A percentile compares a stretch with the other conserved stretches of the same genome.
These are phyloP conservation scores for Struthio camelus DNA, from an alignment of 2,113 vertebrate genomes.

Conservation along the genomic window DNA sequence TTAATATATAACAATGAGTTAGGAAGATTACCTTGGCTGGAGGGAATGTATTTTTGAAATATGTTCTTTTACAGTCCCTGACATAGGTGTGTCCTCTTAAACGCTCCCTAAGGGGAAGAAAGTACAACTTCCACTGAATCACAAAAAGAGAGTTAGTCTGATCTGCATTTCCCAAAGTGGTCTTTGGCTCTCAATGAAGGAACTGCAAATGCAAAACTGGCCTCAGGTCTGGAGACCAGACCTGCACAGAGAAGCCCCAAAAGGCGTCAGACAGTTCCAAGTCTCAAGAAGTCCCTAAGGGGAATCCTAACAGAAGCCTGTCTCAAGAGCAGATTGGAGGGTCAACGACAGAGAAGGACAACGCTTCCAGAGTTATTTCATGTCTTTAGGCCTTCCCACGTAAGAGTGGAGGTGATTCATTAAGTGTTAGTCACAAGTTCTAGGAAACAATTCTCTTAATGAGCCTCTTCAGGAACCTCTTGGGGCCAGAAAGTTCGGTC, in stretches of 20 bases:
- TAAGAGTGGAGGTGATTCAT: background rate
- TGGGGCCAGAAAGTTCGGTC: background rate
- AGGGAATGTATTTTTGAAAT: background rate
- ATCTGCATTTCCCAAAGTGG: background rate
- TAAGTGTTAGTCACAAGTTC: background rate
- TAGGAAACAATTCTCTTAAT: background rate
- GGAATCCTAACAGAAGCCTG: background rate
- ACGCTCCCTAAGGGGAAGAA: background rate
- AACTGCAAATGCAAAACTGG: background rate
- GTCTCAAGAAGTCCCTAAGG: background rate
- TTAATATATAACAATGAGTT: background rate
- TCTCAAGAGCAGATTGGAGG: background rate
- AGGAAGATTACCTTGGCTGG: background rate
- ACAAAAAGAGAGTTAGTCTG: background rate
- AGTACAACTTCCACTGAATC: background rate
- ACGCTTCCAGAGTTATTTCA: background rate
- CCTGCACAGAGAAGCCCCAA: background rate
- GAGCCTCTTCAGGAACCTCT: background rate
- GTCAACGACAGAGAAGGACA: background rate
- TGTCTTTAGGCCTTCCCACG: background rate
- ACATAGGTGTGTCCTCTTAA: background rate
- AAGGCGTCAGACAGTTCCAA: background rate
- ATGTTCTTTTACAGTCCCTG: background rate
- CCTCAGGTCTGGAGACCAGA: background rate
- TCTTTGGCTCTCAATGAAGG: background rate